Percentiles rank a stretch among this genome's conserved stretches.
Evolutionary conservation across 2,888 invertebrate species (phyloP).

Genomic region (Pachydiplax longipennis): DNA sequence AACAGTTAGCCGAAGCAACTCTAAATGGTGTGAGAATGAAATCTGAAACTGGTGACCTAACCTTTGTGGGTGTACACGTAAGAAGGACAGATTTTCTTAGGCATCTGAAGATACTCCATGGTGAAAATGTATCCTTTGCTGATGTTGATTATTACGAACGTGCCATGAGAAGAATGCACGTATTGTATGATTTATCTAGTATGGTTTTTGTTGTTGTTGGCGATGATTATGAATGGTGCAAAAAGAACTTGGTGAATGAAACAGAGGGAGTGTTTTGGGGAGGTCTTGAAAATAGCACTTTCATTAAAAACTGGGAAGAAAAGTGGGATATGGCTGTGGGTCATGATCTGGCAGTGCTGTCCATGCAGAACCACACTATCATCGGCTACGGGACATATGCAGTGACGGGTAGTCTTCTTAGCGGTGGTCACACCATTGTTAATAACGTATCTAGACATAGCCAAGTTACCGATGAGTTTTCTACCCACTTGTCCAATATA

Average conservation of each 20-base stretch:
- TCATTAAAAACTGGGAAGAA: not conserved
- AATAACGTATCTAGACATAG: not conserved
- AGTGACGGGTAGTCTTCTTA: not conserved
- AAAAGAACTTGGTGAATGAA: not conserved
- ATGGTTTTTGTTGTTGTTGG: not conserved
- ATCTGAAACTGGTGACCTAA: not conserved
- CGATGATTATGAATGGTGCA: not conserved
- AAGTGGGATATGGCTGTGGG: not conserved
- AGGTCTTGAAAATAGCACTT: not conserved
- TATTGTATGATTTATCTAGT: not conserved
- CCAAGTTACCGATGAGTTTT: not conserved
- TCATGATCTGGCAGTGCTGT: not conserved
- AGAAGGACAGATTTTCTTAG: not conserved
- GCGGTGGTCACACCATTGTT: not conserved
- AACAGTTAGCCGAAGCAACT: not conserved
- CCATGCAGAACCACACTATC: not conserved
- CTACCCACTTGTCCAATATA: not conserved
- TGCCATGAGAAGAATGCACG: not conserved
- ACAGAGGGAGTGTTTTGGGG: slow-evolving; percentile 1
- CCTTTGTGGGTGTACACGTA: not conserved
- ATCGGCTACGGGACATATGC: not conserved
- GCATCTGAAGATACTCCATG: not conserved
- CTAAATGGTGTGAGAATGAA: not conserved
- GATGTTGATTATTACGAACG: not conserved
- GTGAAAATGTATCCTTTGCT: not conserved